Conservation (phyloP, 2,888 invertebrate genomes). For the Trichopoda pennipes region DNA sequence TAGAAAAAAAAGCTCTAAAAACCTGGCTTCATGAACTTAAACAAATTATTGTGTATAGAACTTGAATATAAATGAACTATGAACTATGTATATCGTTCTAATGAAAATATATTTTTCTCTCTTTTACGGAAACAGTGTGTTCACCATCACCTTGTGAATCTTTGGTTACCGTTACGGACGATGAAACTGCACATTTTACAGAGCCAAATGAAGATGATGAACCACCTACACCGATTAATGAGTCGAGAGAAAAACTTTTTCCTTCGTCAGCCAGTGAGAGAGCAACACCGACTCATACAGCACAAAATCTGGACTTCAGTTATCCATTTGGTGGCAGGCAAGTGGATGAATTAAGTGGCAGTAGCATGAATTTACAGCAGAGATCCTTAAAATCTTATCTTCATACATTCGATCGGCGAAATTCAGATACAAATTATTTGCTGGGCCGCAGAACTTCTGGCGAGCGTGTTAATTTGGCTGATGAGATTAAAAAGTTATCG, state of each 20-base stretch:
- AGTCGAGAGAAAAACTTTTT: slow-evolving; percentile 79
- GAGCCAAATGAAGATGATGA: slow-evolving; percentile 67
- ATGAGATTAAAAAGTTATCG: slow-evolving; percentile 91
- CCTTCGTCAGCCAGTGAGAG: slow-evolving; percentile 75
- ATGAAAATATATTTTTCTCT: neutral
- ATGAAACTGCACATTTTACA: slow-evolving; percentile 78
- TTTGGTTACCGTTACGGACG: slow-evolving; percentile 85
- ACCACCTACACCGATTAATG: slow-evolving; percentile 76
- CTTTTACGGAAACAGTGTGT: slow-evolving; percentile 81
- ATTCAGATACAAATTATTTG: slow-evolving; percentile 89
- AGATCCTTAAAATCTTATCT: slow-evolving; percentile 79
- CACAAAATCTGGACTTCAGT: slow-evolving; percentile 39
- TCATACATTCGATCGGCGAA: slow-evolving; percentile 85
- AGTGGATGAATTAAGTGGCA: slow-evolving; percentile 74
- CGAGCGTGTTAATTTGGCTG: slow-evolving; percentile 87
- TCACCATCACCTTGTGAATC: slow-evolving; percentile 91
- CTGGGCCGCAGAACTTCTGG: slow-evolving; percentile 83
- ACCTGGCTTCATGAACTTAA: slow-evolving; percentile 11
- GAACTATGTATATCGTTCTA: too few species aligned
- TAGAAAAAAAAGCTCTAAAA: slow-evolving; percentile 30
- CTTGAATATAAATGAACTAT: neutral
- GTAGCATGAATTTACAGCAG: slow-evolving; percentile 72
- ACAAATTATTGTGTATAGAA: neutral
- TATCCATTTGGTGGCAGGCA: slow-evolving; percentile 74
- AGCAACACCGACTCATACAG: slow-evolving; percentile 69